These are phyloP conservation scores for Schizothorax lantsangensis DNA, from an alignment of 2,797 vertebrate genomes.

Conservation along the genomic window DNA sequence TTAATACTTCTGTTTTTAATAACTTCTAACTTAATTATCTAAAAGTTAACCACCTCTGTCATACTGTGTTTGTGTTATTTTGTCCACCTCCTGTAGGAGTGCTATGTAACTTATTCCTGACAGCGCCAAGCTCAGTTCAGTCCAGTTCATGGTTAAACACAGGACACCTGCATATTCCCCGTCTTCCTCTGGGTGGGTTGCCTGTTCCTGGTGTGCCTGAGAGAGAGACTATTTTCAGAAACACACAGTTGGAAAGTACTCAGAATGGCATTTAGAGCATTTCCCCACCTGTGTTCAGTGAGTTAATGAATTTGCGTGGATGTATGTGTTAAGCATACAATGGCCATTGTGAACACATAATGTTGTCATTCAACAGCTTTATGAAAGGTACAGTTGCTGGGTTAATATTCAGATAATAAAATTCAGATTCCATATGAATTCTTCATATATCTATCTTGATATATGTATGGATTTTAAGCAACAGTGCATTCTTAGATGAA, in stretches of 20 bases:
- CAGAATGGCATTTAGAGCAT: background rate
- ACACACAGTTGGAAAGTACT: constrained; percentile 32
- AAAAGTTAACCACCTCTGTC: background rate
- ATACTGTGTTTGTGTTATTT: background rate
- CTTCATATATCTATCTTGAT: background rate
- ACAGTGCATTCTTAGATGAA: background rate
- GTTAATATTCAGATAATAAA: background rate
- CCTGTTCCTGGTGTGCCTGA: constrained; percentile 55
- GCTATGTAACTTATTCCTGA: constrained; percentile 9
- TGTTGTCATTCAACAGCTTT: background rate
- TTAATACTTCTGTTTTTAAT: background rate
- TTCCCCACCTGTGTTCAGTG: background rate
- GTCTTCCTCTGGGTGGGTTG: constrained; percentile 75
- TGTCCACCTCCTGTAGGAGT: background rate
- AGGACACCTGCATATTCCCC: constrained; percentile 76
- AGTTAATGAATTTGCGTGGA: constrained; percentile 10
- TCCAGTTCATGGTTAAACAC: constrained; percentile 65
- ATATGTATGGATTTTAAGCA: background rate
- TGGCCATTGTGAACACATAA: constrained; percentile 1
- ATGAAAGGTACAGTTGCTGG: background rate
- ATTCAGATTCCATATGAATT: background rate
- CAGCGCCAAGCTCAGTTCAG: constrained; percentile 38
- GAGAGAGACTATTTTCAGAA: constrained; percentile 9
- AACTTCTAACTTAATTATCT: background rate
- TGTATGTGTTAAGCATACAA: background rate